phyloP scores from a whole-genome alignment of 2,113 vertebrate species.

The Labrus mixtus region DNA sequence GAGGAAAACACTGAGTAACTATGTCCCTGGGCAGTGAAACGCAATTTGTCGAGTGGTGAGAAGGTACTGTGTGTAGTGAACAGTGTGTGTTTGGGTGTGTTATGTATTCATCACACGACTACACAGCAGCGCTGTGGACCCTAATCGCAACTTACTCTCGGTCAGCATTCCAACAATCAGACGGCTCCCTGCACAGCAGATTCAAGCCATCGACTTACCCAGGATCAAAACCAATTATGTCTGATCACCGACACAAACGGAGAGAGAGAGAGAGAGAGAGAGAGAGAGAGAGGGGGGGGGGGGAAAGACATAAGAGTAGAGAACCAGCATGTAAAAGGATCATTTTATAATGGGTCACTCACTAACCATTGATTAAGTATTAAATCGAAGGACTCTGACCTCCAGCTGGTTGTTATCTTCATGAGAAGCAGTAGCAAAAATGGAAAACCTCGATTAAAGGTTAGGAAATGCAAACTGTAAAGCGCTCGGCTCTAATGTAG shows the following conservation, averaged over 20 bases:
- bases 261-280: constrained; percentile 17
- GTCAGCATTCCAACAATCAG: constrained; percentile 54
- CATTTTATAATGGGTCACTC: constrained; percentile 21
- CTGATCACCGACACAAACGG: constrained; percentile 60
- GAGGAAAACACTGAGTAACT: constrained; percentile 31
- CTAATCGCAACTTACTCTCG: constrained; percentile 51
- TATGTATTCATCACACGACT: constrained; percentile 49
- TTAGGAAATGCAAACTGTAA: no score
- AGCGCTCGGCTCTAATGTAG: no score
- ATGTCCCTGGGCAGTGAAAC: constrained; percentile 14
- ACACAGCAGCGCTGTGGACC: constrained; percentile 50
- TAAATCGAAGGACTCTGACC: constrained; percentile 28
- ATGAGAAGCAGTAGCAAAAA: background rate
- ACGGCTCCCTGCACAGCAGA: constrained; percentile 46
- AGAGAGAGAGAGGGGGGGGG: no score
- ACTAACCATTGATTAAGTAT: constrained; percentile 16
- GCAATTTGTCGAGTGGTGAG: constrained; percentile 25
- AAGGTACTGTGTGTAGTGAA: constrained; percentile 19
- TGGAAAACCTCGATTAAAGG: background rate
- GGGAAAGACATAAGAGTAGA: background rate
- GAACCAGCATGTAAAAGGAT: constrained; percentile 13
- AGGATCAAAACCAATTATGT: constrained; percentile 72
- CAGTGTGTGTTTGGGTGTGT: constrained; percentile 28
- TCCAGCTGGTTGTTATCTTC: constrained; percentile 16
- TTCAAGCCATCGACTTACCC: constrained; percentile 53